Evolutionary conservation across 2,113 vertebrate genomes (phyloP).

Genomic region (Synchiropus splendidus): DNA sequence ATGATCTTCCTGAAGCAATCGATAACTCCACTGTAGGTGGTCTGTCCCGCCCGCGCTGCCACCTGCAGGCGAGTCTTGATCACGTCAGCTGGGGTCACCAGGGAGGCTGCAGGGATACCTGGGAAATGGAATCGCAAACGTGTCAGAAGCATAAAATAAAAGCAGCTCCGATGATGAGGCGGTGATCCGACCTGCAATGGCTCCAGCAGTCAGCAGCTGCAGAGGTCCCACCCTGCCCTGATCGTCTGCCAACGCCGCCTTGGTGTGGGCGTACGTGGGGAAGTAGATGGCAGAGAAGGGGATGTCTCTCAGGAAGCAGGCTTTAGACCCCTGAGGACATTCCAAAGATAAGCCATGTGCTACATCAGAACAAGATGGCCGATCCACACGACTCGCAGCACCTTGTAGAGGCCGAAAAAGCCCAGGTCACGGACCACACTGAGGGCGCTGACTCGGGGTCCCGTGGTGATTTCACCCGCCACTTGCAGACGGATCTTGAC

Average conservation of each 20-base stretch:
- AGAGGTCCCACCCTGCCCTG: conserved; percentile 78
- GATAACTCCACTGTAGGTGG: conserved; percentile 83
- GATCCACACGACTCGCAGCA: conserved; percentile 25
- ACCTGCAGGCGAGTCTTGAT: conserved; percentile 98
- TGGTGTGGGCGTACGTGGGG: conserved; percentile 91
- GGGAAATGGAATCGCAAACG: conserved; percentile 15
- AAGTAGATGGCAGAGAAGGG: conserved; percentile 99
- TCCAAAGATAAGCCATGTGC: conserved; percentile 2
- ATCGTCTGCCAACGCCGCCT: conserved; percentile 81
- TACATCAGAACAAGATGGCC: conserved; percentile 1
- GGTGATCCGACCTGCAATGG: conserved; percentile 81
- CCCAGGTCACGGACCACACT: conserved; percentile 86
- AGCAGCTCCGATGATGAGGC: not conserved
- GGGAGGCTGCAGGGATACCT: conserved; percentile 94
- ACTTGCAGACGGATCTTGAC: conserved; percentile 98
- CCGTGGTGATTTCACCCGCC: conserved; percentile 94
- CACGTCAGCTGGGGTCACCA: conserved; percentile 97
- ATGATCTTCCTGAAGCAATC: conserved; percentile 94
- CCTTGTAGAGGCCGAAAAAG: conserved; percentile 97
- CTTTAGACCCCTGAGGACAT: conserved; percentile 85
- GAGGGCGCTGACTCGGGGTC: conserved; percentile 87
- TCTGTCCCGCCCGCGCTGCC: conserved; percentile 91
- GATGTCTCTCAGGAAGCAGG: conserved; percentile 97
- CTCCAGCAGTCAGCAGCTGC: conserved; percentile 90
- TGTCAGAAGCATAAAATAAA: not conserved